Percentiles rank a stretch among this genome's conserved stretches.
phyloP scores from a whole-genome alignment of 2,888 invertebrate species.

The Parnassius smintheus region DNA sequence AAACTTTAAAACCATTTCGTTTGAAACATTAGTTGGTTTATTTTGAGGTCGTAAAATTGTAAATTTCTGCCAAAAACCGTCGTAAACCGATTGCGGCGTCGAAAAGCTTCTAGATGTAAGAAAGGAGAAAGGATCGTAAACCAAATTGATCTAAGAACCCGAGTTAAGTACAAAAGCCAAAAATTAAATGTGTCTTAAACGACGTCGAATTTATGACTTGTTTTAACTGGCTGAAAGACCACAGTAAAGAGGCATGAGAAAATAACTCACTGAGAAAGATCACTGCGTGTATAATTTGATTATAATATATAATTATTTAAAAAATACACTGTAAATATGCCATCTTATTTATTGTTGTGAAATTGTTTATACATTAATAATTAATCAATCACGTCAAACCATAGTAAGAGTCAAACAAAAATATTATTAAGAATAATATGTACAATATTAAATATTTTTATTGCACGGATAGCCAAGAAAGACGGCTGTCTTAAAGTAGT shows the following conservation, averaged over 20 bases:
- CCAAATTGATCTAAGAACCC: conserved; percentile 64
- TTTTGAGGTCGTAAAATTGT: conserved; percentile 49
- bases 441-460: too few species aligned
- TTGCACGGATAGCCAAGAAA: too few species aligned
- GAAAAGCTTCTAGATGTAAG: conserved; percentile 45
- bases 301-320: too few species aligned
- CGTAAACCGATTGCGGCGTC: conserved; percentile 67
- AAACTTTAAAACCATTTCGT: conserved; percentile 15
- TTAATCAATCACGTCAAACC: too few species aligned
- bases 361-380: too few species aligned
- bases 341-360: too few species aligned
- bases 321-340: too few species aligned
- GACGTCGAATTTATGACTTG: conserved; percentile 40
- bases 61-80: conserved; percentile 61
- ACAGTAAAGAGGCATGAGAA: neutral
- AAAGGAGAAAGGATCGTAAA: conserved; percentile 63
- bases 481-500: too few species aligned
- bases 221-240: conserved; percentile 33
- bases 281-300: too few species aligned
- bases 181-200: conserved; percentile 58
- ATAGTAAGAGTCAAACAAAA: too few species aligned
- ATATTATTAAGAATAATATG: too few species aligned
- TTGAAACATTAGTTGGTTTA: conserved; percentile 20
- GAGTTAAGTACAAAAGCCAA: conserved; percentile 41
- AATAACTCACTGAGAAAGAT: too few species aligned